Evolutionary conservation across 2,113 vertebrate species (phyloP).

Genomic region (Scomber colias): DNA sequence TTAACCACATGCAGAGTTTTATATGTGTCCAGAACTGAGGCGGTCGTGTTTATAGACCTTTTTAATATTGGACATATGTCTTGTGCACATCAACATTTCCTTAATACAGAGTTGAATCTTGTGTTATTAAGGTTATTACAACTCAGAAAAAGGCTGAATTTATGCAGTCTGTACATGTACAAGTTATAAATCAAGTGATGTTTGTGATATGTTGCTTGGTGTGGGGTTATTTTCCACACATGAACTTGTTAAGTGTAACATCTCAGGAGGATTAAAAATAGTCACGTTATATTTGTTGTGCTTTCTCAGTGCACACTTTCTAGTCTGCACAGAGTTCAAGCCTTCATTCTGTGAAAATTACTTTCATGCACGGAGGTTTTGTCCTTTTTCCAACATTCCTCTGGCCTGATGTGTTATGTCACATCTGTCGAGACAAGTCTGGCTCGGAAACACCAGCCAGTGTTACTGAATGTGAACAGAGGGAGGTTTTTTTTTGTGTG

Average conservation of each 20-base stretch:
- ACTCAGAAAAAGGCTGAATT: background rate
- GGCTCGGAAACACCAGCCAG: constrained; percentile 37
- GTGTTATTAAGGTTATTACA: background rate
- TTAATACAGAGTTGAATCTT: constrained; percentile 4
- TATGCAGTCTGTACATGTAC: background rate
- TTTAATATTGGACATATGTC: background rate
- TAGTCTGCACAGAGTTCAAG: background rate
- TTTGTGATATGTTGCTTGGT: background rate
- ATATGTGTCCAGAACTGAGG: constrained; percentile 4
- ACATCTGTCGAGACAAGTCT: constrained; percentile 71
- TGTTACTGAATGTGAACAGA: constrained; percentile 40
- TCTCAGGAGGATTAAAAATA: constrained; percentile 32
- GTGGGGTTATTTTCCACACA: background rate
- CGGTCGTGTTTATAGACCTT: background rate
- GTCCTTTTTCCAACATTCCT: constrained; percentile 73
- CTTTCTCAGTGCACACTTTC: constrained; percentile 13
- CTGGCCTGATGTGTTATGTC: constrained; percentile 50
- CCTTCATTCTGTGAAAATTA: constrained; percentile 17
- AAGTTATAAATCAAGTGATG: background rate
- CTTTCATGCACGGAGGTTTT: constrained; percentile 32
- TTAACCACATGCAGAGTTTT: background rate
- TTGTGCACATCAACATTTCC: background rate
- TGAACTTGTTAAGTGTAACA: background rate
- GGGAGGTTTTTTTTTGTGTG: background rate
- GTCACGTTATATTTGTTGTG: background rate